These are phyloP conservation scores for Otis tarda DNA, from an alignment of 2,113 vertebrate species.

Conservation along the genomic window DNA sequence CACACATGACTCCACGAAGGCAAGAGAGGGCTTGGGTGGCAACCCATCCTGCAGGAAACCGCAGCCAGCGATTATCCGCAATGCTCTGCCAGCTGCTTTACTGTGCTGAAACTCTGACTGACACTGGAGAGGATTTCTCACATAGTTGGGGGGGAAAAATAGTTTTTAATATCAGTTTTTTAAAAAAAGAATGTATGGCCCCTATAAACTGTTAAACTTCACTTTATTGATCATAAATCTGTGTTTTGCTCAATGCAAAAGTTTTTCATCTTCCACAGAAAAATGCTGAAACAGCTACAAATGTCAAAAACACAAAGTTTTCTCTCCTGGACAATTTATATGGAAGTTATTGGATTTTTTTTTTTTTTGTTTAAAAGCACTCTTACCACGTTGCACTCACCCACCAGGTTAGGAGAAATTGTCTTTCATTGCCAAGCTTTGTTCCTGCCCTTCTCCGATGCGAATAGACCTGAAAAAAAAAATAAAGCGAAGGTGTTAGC, in stretches of 20 bases:
- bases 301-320: constrained; percentile 79
- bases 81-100: constrained; percentile 31
- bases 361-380: constrained; percentile 65
- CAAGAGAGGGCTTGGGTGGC: background rate
- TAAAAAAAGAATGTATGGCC: constrained; percentile 71
- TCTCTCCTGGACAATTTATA: constrained; percentile 82
- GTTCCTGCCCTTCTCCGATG: background rate
- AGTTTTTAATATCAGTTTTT: constrained; percentile 77
- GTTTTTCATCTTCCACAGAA: constrained; percentile 81
- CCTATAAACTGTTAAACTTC: constrained; percentile 81
- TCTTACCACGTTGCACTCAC: constrained; percentile 12
- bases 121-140: constrained; percentile 30
- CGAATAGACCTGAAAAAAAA: background rate
- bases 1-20: background rate
- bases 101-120: constrained; percentile 52
- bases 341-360: constrained; percentile 81
- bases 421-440: background rate
- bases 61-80: background rate
- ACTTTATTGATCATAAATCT: constrained; percentile 85
- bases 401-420: constrained; percentile 50
- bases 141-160: constrained; percentile 66
- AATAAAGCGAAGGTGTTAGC: background rate
- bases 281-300: constrained; percentile 83
- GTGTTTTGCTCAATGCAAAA: constrained; percentile 85
- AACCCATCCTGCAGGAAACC: background rate